Evolutionary conservation across 2,797 vertebrate species (phyloP).

Genomic region (Bufotes viridis): DNA sequence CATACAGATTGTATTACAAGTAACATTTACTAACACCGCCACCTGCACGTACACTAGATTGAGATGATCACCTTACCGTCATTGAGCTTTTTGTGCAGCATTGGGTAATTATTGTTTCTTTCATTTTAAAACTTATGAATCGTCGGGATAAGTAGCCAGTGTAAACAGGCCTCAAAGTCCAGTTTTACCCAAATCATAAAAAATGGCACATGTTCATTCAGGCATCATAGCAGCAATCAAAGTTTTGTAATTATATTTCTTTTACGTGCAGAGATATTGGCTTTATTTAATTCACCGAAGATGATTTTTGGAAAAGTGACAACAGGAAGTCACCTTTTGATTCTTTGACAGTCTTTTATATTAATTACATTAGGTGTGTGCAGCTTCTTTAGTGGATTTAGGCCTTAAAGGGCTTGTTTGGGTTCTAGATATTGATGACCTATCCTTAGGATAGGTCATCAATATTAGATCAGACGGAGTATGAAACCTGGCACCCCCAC

Average conservation of each 20-base stretch:
- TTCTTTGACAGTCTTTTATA: neutral
- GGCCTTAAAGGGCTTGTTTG: too few relatives aligned
- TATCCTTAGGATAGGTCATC: too few relatives aligned
- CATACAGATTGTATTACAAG: too few relatives aligned
- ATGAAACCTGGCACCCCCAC: too few relatives aligned
- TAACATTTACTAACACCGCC: too few relatives aligned
- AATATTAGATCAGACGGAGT: too few relatives aligned
- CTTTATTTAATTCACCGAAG: neutral
- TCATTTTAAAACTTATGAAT: neutral
- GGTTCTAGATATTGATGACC: too few relatives aligned
- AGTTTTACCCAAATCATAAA: neutral
- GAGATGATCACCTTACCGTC: neutral
- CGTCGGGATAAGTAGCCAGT: neutral
- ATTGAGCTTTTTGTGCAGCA: neutral
- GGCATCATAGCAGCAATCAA: neutral
- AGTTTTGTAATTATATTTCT: neutral
- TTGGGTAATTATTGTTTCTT: neutral
- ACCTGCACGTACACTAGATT: neutral
- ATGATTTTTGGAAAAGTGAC: neutral
- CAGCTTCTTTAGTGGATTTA: neutral
- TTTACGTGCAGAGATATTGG: neutral
- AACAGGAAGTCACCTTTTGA: neutral
- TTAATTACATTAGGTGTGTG: neutral
- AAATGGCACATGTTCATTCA: neutral
- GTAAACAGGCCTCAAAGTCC: neutral